Evolutionary conservation across 2,888 invertebrate genomes (phyloP).

Genomic region (Ectropis crepuscularia): DNA sequence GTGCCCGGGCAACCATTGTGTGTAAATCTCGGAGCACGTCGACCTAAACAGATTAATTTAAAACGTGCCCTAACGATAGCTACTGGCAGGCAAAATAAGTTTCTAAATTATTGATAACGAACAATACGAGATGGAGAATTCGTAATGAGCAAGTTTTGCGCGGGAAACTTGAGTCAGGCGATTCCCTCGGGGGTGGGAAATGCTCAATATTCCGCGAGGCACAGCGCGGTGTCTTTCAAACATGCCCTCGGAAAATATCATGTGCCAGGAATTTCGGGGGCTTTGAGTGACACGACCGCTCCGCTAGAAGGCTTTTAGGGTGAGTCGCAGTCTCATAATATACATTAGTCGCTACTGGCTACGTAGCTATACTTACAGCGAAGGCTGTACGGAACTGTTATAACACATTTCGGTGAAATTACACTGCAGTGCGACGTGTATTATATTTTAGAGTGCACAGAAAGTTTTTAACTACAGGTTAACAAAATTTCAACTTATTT

Average conservation of each 20-base stretch:
- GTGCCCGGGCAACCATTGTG: slow-evolving; percentile 66
- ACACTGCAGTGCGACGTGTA: neutral
- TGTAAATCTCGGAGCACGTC: slow-evolving; percentile 70
- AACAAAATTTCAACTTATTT: too few species aligned
- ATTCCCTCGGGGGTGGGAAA: slow-evolving; percentile 58
- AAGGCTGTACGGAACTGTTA: neutral
- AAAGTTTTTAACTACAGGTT: too few species aligned
- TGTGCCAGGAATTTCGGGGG: slow-evolving; percentile 60
- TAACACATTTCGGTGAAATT: neutral
- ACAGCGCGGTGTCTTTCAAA: slow-evolving; percentile 55
- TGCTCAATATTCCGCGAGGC: slow-evolving; percentile 53
- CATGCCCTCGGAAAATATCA: slow-evolving; percentile 61
- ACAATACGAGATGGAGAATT: slow-evolving; percentile 43
- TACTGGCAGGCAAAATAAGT: slow-evolving; percentile 37
- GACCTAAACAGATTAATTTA: slow-evolving; percentile 65
- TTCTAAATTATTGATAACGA: slow-evolving; percentile 32
- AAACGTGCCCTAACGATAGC: slow-evolving; percentile 52
- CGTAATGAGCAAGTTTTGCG: slow-evolving; percentile 47
- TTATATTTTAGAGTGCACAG: too few species aligned
- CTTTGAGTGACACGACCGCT: slow-evolving; percentile 60
- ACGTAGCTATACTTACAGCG: neutral
- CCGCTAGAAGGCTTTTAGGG: slow-evolving; percentile 54
- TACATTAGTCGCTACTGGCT: slow-evolving; percentile 1
- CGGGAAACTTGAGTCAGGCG: slow-evolving; percentile 50
- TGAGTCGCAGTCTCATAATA: slow-evolving; percentile 25